Base-by-base conservation (phyloP, 1,140 invertebrate species). In the Psix sp. region DNA sequence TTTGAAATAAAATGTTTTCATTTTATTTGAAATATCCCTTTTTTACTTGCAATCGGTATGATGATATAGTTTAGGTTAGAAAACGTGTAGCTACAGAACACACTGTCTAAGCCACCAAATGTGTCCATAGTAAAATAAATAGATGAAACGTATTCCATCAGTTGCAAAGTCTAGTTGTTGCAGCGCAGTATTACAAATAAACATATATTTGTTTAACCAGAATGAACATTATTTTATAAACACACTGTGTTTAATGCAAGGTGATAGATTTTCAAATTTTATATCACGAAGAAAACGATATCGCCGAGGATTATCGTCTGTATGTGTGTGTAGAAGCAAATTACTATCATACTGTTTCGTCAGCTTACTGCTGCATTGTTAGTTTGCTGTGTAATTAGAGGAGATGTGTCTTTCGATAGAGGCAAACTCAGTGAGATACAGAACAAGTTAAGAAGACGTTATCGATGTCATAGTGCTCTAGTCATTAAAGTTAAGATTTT, bases 361-460 rank as follows among this genome's bases (percentile, higher is more conserved):
- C 54, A 68, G 46, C 54, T 49, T 46, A 35, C 54, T 39, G 10
- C 20, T 33, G 39, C 35, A 60, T 68, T 68, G 46, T 60, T 59
- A 68, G 65, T 68, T 68, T 52, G 31, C 54, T 38, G 39, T 45
- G 39, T 59, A 68, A 68, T 68, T 68, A 68, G 65, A 49, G 33
- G 16, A 67, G 63, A 59, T 68, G 48, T 52, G 16, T 68, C 36
- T 60, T 33, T 52, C 54, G 54, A 68, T 68, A 68, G 46, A 26
- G 60, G 46, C 46, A 21, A 52, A 57, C 38, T 45, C 39, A 21
- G 56, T 39, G 14, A 60, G 46, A 70, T 70, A 54, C 15, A 40
- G 35, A 31, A 14, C 46, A 48, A 59, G 45, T 68, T 68, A 59
- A 60, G 46, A 70, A 70, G 52, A 67, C 52, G 52, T 67, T 67